These are phyloP conservation scores for Embiotoca jacksoni DNA, from an alignment of 2,113 vertebrate genomes.

Conservation along the genomic window DNA sequence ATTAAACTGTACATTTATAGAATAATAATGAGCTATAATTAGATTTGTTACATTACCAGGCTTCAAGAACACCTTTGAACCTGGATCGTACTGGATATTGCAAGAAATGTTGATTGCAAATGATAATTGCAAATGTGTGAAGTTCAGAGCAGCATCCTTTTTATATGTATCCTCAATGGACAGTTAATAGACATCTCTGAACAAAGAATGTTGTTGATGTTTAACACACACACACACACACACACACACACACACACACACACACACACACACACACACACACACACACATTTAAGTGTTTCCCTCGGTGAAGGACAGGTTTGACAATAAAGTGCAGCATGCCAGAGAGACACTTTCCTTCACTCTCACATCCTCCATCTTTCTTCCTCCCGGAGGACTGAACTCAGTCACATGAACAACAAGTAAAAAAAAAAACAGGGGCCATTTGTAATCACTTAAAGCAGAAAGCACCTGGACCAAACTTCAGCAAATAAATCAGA, in stretches of 20 bases:
- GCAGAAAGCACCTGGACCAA: neutral
- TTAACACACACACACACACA: neutral
- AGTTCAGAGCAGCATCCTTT: too few species aligned
- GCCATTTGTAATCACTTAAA: constrained; percentile 29
- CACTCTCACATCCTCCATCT: constrained; percentile 1
- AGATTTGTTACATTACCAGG: neutral
- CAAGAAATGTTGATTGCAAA: too few species aligned
- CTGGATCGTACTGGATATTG: too few species aligned
- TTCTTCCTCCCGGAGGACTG: neutral
- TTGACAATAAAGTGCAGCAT: constrained; percentile 7
- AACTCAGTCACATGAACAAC: neutral
- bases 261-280: neutral
- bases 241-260: too few species aligned
- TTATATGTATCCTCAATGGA: too few species aligned
- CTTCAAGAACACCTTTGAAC: neutral
- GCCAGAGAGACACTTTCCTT: neutral
- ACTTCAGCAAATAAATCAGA: neutral
- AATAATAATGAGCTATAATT: neutral
- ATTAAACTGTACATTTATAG: neutral
- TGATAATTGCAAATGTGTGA: too few species aligned
- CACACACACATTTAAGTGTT: neutral
- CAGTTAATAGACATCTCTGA: too few species aligned
- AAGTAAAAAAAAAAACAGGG: neutral
- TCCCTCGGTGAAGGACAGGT: constrained; percentile 18
- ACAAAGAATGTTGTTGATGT: too few species aligned